These are phyloP conservation scores for Sipha flava DNA, from an alignment of 1,140 invertebrate species.

Conservation along the genomic window DNA sequence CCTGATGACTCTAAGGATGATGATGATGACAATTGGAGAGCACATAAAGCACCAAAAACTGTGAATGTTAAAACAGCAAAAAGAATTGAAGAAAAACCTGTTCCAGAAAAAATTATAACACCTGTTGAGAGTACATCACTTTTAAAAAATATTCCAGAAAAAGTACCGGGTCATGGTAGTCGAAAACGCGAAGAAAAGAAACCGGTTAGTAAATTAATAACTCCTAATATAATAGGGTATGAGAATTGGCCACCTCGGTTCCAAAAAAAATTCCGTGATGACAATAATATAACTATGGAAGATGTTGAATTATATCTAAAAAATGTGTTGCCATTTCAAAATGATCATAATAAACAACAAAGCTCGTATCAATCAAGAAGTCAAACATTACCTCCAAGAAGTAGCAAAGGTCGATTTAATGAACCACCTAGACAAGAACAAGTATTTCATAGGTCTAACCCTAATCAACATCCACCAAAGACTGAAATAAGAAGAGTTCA, in stretches of 20 bases:
- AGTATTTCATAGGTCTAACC: neutral
- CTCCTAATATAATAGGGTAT: constrained; percentile 38
- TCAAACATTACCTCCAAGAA: constrained; percentile 22
- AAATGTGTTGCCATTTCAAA: constrained; percentile 9
- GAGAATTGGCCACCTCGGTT: constrained; percentile 50
- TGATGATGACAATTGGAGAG: constrained; percentile 44
- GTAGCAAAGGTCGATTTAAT: constrained; percentile 16
- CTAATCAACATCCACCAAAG: neutral
- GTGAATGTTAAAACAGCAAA: constrained; percentile 47
- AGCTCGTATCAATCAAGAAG: constrained; percentile 1
- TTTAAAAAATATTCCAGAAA: neutral
- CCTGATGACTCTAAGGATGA: constrained; percentile 40
- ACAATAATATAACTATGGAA: constrained; percentile 41
- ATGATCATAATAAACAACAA: constrained; percentile 11
- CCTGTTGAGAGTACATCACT: constrained; percentile 40
- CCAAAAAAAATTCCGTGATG: constrained; percentile 47
- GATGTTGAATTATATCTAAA: constrained; percentile 19
- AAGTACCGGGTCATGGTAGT: neutral
- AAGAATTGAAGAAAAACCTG: constrained; percentile 49
- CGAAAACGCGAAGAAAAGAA: constrained; percentile 21
- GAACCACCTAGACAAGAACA: constrained; percentile 21
- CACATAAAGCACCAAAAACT: constrained; percentile 48
- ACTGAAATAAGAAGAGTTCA: constrained; percentile 12
- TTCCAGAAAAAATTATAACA: constrained; percentile 45
- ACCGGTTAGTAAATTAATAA: constrained; percentile 40